Conservation (phyloP, 2,113 vertebrate genomes). For the Tachuris rubrigastra region DNA sequence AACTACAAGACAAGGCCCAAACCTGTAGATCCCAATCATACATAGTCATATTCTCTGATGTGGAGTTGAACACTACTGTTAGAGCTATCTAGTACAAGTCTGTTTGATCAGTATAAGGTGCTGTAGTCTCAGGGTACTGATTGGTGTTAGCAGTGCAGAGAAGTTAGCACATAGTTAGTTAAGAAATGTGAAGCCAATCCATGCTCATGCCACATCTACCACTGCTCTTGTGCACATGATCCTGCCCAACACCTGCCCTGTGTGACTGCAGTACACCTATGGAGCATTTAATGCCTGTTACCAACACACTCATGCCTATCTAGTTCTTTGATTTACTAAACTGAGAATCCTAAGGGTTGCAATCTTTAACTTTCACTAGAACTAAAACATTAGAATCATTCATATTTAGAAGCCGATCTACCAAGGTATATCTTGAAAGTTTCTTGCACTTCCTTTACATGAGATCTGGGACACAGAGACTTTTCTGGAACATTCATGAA, state of each 20-base stretch:
- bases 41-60: rapidly evolving
- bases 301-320: not conserved
- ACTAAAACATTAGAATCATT: not conserved
- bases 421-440: not conserved
- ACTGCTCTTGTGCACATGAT: not conserved
- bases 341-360: not conserved
- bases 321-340: not conserved
- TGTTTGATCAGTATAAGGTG: not conserved
- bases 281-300: not conserved
- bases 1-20: not conserved
- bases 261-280: not conserved
- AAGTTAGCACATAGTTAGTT: not conserved
- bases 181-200: not conserved
- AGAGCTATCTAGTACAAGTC: rapidly evolving
- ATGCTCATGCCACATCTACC: not conserved
- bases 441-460: not conserved
- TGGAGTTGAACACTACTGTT: not conserved
- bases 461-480: not conserved
- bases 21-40: not conserved
- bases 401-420: not conserved
- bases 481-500: not conserved
- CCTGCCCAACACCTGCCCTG: not conserved
- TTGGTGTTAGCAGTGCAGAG: not conserved
- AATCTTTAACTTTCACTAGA: not conserved
- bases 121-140: not conserved